Evolutionary conservation across 2,113 vertebrate genomes (phyloP).

Genomic region (Cyprinus carpio): DNA sequence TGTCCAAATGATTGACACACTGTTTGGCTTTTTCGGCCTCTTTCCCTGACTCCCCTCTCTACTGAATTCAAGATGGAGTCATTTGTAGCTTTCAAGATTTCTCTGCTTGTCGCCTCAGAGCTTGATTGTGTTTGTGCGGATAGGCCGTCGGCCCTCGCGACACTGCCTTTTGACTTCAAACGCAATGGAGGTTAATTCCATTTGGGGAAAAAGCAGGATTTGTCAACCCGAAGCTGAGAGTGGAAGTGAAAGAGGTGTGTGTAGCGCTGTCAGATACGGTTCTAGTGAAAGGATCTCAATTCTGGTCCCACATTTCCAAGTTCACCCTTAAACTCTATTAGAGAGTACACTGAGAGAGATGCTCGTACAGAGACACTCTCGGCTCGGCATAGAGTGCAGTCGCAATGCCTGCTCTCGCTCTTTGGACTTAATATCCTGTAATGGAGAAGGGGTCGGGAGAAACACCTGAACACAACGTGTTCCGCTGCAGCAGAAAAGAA

Average conservation of each 20-base stretch:
- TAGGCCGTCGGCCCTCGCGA: not conserved
- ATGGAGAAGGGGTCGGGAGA: slow-evolving; percentile 34
- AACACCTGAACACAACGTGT: slow-evolving; percentile 34
- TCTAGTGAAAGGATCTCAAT: slow-evolving; percentile 12
- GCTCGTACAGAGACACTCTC: not conserved
- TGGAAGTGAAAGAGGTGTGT: slow-evolving; percentile 32
- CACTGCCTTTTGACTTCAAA: slow-evolving; percentile 34
- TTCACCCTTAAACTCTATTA: slow-evolving; percentile 39
- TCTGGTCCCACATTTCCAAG: slow-evolving; percentile 20
- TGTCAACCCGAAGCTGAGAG: slow-evolving; percentile 23
- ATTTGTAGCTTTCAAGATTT: slow-evolving; percentile 34
- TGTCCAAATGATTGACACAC: slow-evolving; percentile 45
- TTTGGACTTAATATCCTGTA: slow-evolving; percentile 43
- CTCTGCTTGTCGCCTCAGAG: slow-evolving; percentile 33
- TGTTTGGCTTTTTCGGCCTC: slow-evolving; percentile 19
- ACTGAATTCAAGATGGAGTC: slow-evolving; percentile 36
- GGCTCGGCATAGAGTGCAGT: slow-evolving; percentile 3
- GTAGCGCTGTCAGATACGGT: not conserved
- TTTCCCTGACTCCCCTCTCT: not conserved
- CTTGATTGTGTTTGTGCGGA: slow-evolving; percentile 42
- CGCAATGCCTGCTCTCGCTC: slow-evolving; percentile 13
- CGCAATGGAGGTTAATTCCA: slow-evolving; percentile 44
- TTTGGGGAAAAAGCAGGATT: slow-evolving; percentile 37
- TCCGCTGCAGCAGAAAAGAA: not conserved
- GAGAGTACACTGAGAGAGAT: slow-evolving; percentile 18